Base-by-base conservation (phyloP, 2,888 invertebrate species). In the Limnephilus rhombicus region DNA sequence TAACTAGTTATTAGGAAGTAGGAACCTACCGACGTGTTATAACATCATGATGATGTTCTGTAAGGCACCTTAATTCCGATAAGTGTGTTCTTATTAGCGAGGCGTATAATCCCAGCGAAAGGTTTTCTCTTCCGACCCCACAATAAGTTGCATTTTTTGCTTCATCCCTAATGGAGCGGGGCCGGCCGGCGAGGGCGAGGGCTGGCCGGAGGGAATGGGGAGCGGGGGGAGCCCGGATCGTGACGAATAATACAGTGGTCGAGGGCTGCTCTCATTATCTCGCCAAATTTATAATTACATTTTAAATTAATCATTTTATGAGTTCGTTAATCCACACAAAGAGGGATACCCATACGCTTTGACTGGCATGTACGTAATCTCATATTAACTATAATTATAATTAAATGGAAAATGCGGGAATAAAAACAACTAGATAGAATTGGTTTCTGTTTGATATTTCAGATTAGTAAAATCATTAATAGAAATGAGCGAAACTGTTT, bases 141-240 rank as follows among this genome's bases (percentile, higher is more conserved):
- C 37, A 83, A 37, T 83, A 83, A 37, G 83, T 83, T 83, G 83
- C 83, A 85, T 85, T 85, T 85, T 85, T 85, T 85, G 85, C 85
- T 37, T n/a, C 85, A 41, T 45, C 41, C 85, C 41, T 85, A 85
- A 85, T 85, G 85, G 85, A 85, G 85, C 85, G 41, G 41, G 41
- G 41, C n/a, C n/a, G 37, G 45, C 34, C 37, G 37, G 41, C n/a
- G 13, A n/a, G 45, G 85, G 85, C 4, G 45, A 37, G 85, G 45
- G 85, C 7, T 15, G 85, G 85, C 37, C 13, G 37, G n/a, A 18
- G 24, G 34, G 34, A 0, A 29, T n/a, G 85, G 2, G 53, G 18
- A 13, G 7, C 0, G 82, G 13, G 31, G 7, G 53, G 53, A 4
- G 18, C 3, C 53, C 24, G 53, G 53, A 68, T 68, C 53, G 53